Evolutionary conservation across 2,113 vertebrate species (phyloP), one percentile per base, ranked within the genome.

Genomic region (Nesogale talazaci): DNA sequence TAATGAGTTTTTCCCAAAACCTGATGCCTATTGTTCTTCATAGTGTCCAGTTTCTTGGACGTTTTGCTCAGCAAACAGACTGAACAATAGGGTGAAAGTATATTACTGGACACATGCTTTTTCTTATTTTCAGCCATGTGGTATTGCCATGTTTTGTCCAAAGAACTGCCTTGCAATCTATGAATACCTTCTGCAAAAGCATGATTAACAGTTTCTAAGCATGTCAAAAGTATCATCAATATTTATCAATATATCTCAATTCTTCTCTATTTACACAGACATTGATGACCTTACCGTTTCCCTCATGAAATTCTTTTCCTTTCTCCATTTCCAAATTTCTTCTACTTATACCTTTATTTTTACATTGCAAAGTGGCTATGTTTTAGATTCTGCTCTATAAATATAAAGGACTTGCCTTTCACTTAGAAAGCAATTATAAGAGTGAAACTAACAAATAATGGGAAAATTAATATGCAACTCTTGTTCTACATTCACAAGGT

Each of bases 371-470:
- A 81, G 19, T 76, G 91, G 23, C 38, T 81, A 70, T 87, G 83
- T 34, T 57, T 75, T 94, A 57, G n/a, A 86, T 77, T 56, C 20
- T 79, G 3, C 82, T 57, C 22, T 82, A 29, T 84, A 91, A 70
- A 57, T 12, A 75, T 78, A 29, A 59, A 77, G 3, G 57, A n/a
- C 65, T 87, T 91, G 6, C 10, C 67, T 78, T 84, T 38, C 6
- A 78, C 7, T 5, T 86, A 16, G 29, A 92, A 80, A 89, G 15
- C 27, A 92, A 69, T 82, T 65, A 15, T 90, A 42, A 83, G 77
- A 42, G 17, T 78, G 40, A 92, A 92, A 36, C 0, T n/a, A 93
- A 72, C 11, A 93, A 63, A 90, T 42, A 86, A 27, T 52, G 56
- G 70, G 38, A 86, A 57, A 46, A 36, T 46, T 38, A 67, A 11